A percentile compares a stretch with the other conserved stretches of the same genome.
Evolutionary conservation across 2,113 vertebrate genomes (phyloP).

Genomic region (Furnarius figulus): DNA sequence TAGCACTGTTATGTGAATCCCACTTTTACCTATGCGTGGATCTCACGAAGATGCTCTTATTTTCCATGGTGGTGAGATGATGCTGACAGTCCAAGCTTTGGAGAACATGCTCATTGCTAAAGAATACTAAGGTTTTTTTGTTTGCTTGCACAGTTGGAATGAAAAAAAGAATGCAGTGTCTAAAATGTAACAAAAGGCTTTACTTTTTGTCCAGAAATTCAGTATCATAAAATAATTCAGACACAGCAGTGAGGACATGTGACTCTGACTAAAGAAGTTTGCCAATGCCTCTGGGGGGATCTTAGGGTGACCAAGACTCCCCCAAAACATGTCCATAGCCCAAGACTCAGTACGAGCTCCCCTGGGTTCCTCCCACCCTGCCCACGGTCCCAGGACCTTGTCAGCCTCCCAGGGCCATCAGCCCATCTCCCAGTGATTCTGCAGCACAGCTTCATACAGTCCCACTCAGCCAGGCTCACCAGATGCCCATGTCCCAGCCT

Average conservation of each 20-base stretch:
- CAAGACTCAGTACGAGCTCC: neutral
- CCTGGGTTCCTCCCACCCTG: accelerated
- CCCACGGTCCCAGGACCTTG: neutral
- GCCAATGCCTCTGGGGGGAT: neutral
- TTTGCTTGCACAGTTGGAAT: neutral
- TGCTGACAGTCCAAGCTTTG: neutral
- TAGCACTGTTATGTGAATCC: neutral
- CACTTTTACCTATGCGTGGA: neutral
- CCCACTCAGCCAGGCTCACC: accelerated
- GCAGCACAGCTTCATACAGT: neutral
- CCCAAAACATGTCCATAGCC: neutral
- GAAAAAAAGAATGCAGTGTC: neutral
- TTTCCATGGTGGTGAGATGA: neutral
- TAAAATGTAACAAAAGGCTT: neutral
- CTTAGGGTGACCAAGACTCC: accelerated
- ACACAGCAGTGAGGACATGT: neutral
- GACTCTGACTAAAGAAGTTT: neutral
- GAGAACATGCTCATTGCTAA: neutral
- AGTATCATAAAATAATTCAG: neutral
- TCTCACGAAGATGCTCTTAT: neutral
- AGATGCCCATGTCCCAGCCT: accelerated
- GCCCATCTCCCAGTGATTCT: accelerated
- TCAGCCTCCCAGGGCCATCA: neutral
- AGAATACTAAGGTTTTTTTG: neutral
- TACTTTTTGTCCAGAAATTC: neutral